Conservation (phyloP, 1,140 invertebrate genomes). For the Anastatus disparis region DNA sequence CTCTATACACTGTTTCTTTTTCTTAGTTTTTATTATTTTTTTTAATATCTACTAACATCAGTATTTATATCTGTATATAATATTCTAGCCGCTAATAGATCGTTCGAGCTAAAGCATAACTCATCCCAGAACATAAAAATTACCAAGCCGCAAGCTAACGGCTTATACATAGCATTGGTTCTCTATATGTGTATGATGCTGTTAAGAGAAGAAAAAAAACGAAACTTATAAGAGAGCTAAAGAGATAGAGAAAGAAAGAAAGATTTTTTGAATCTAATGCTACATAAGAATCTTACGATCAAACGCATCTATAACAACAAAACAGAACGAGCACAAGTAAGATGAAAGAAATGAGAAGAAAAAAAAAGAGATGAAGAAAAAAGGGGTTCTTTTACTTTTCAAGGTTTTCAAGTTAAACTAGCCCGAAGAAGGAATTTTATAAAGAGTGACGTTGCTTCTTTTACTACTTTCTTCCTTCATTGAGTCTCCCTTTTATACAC, state of each 20-base stretch:
- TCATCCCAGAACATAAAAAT: slow-evolving; percentile 29
- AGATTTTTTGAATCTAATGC: slow-evolving; percentile 13
- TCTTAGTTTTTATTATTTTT: too few relatives aligned
- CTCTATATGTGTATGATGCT: neutral
- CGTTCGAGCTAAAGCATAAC: slow-evolving; percentile 23
- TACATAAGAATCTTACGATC: slow-evolving; percentile 21
- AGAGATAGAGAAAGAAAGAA: neutral
- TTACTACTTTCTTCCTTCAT: neutral
- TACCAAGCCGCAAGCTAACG: slow-evolving; percentile 25
- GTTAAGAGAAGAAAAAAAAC: neutral
- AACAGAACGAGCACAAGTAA: neutral
- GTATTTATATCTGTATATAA: too few relatives aligned
- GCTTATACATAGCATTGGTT: neutral
- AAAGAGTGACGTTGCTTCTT: slow-evolving; percentile 21
- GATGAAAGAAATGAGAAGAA: too few relatives aligned
- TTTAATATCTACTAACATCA: too few relatives aligned
- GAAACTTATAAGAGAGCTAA: neutral
- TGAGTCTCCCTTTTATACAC: neutral
- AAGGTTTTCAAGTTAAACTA: slow-evolving; percentile 14
- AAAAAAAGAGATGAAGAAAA: too few relatives aligned
- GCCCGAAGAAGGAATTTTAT: neutral
- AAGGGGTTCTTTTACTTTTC: slow-evolving; percentile 28
- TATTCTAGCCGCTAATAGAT: slow-evolving; percentile 26
- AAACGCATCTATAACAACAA: neutral
- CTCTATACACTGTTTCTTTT: too few relatives aligned